Evolutionary conservation across 2,113 vertebrate genomes (phyloP).

Genomic region (Hymenochirus boettgeri): DNA sequence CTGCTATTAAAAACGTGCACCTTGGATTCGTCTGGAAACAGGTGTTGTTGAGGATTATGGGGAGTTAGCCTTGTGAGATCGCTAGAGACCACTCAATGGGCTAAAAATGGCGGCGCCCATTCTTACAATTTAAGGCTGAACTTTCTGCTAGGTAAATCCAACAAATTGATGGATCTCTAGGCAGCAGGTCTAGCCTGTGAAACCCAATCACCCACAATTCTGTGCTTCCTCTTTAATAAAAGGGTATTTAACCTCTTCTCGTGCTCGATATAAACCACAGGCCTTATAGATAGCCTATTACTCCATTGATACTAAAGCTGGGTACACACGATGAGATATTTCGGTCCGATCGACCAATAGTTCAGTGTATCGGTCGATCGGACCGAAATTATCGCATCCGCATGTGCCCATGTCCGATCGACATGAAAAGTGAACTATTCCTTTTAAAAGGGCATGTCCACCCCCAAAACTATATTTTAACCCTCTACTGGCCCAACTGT

Average conservation of each 20-base stretch:
- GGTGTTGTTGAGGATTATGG: constrained; percentile 29
- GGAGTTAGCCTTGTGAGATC: constrained; percentile 18
- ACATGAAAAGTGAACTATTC: no score
- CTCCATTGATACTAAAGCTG: no score
- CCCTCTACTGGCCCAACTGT: no score
- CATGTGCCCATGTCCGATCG: no score
- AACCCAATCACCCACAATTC: constrained; percentile 10
- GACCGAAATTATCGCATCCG: no score
- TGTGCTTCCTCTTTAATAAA: neutral
- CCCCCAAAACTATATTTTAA: no score
- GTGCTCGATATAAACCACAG: no score
- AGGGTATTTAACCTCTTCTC: neutral
- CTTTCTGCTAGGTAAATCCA: constrained; percentile 39
- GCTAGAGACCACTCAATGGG: constrained; percentile 3
- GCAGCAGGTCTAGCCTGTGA: constrained; percentile 6
- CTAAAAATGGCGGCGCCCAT: constrained; percentile 38
- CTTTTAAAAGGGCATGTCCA: no score
- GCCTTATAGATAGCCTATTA: no score
- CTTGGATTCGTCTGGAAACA: constrained; percentile 7
- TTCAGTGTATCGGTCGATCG: no score
- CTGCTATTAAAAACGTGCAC: neutral
- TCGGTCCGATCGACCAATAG: no score
- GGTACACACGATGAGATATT: no score
- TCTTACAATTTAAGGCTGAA: constrained; percentile 30
- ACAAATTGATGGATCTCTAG: constrained; percentile 39